Conservation (phyloP, 1,140 invertebrate species). For the Lucilia cuprina region DNA sequence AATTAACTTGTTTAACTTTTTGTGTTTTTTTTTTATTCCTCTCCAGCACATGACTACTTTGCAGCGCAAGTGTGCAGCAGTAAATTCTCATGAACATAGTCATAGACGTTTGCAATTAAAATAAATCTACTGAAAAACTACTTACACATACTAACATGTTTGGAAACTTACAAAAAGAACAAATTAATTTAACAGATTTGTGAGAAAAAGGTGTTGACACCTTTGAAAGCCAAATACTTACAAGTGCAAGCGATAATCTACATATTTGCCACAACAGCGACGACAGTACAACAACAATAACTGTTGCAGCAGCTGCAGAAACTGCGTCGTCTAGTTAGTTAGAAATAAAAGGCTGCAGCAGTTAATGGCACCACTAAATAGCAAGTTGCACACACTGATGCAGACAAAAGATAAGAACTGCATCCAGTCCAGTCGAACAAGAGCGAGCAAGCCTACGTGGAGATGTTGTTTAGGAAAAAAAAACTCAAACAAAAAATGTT, state of each 20-base stretch:
- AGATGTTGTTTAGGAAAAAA: not conserved
- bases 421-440: not conserved
- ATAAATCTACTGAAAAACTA: not conserved
- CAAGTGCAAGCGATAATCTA: slow-evolving; percentile 27
- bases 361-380: slow-evolving; percentile 29
- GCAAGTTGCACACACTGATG: slow-evolving; percentile 25
- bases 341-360: not conserved
- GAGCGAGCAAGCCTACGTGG: not conserved
- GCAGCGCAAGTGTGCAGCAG: not conserved
- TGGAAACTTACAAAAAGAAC: not conserved
- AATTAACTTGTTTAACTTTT: not conserved
- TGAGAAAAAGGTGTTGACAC: slow-evolving; percentile 30
- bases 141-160: not conserved
- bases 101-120: not conserved
- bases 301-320: not conserved
- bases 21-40: not conserved
- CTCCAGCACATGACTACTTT: not conserved
- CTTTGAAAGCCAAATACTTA: slow-evolving; percentile 19
- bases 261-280: not conserved
- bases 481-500: not conserved
- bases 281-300: not conserved
- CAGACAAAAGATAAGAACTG: slow-evolving; percentile 7
- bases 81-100: not conserved
- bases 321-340: slow-evolving; percentile 14
- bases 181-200: slow-evolving; percentile 34